phyloP scores from a whole-genome alignment of 1,140 invertebrate species.

The Conus betulinus region DNA sequence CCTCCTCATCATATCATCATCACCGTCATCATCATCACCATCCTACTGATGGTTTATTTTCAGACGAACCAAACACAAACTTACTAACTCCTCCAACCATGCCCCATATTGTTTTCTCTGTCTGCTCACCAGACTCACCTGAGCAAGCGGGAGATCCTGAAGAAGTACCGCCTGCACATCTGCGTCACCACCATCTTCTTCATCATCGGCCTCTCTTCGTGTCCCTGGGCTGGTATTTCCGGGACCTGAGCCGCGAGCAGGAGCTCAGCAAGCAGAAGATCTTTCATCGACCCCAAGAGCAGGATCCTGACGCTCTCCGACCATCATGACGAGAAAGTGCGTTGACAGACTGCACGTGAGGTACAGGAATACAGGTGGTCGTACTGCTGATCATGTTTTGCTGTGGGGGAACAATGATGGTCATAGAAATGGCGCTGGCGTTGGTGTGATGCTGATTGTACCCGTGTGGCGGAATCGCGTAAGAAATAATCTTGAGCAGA shows the following conservation, averaged over 20 bases:
- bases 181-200: slow-evolving; percentile 64
- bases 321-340: slow-evolving; percentile 11
- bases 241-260: slow-evolving; percentile 49
- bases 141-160: slow-evolving; percentile 46
- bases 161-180: slow-evolving; percentile 63
- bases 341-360: slow-evolving; percentile 15
- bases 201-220: slow-evolving; percentile 55
- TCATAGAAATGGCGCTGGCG: no score
- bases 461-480: no score
- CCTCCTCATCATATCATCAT: no score
- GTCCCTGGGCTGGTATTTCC: slow-evolving; percentile 62
- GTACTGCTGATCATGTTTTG: no score
- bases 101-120: background rate
- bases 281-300: slow-evolving; percentile 58
- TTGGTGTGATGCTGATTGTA: no score
- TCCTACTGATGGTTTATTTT: no score
- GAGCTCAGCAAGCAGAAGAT: slow-evolving; percentile 57
- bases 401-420: no score
- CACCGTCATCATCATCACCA: no score
- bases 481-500: no score
- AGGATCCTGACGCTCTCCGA: slow-evolving; percentile 51
- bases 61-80: no score
- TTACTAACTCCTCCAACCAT: background rate
- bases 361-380: no score
- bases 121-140: slow-evolving; percentile 52